phyloP scores from a whole-genome alignment of 2,113 vertebrate species.

The Orycteropus afer region DNA sequence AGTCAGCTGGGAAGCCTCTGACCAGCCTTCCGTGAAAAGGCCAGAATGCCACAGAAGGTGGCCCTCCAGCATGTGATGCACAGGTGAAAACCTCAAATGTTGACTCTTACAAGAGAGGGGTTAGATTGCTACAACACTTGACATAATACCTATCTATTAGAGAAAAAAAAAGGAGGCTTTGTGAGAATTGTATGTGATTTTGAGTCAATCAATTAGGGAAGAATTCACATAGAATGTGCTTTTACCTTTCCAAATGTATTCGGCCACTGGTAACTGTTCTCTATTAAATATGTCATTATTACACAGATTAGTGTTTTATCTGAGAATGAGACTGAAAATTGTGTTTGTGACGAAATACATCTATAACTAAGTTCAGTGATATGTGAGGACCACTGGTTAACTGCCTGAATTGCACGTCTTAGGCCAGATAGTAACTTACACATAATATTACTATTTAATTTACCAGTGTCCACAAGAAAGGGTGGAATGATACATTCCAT shows the following conservation, averaged over 20 bases:
- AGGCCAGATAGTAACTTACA: neutral
- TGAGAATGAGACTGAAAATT: neutral
- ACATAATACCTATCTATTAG: neutral
- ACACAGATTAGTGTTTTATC: neutral
- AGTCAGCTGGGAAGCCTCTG: neutral
- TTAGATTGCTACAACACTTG: neutral
- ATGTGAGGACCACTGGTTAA: conserved; percentile 22
- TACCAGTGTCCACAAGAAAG: neutral
- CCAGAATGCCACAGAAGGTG: neutral
- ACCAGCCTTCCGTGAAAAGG: neutral
- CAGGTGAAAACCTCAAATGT: neutral
- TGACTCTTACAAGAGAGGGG: neutral
- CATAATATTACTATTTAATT: neutral
- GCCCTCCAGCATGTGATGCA: neutral
- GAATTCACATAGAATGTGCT: conserved; percentile 30
- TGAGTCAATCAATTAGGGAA: neutral
- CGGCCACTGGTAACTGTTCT: neutral
- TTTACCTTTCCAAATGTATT: conserved; percentile 19
- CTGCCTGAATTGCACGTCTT: conserved; percentile 11
- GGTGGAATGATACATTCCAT: neutral
- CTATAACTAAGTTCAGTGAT: neutral
- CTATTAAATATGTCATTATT: neutral
- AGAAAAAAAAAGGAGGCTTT: neutral
- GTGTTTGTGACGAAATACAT: neutral
- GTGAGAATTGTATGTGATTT: conserved; percentile 23